Base-by-base conservation (phyloP, 2,113 vertebrate species). In the Indicator maculatus region DNA sequence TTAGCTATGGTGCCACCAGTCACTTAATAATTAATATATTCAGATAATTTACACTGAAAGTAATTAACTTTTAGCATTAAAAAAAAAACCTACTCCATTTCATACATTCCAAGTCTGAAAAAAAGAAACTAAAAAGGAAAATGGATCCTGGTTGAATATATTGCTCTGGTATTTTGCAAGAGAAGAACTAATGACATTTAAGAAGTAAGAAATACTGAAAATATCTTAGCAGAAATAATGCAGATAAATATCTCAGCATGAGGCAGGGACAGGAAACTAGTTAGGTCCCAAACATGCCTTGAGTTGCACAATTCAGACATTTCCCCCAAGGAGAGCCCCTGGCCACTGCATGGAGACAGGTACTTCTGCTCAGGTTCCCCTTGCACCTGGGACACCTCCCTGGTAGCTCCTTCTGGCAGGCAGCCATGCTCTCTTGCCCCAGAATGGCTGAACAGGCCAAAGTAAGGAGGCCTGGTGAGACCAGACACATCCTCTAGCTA, bases 11-110 rank as follows among this genome's bases (percentile, higher is more conserved):
- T 30, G 55, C 31, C 75, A 89, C 36, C 71, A 91, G 58, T 72
- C 84, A 89, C 80, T 83, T 85, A 61, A 56, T 83, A 76, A 91
- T 65, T 8, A 93, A 93, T 61, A 76, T 30, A 93, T 80, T 88
- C 45, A 17, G 39, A 21, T 89, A 76, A 85, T 94, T 95, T 88
- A 93, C 59, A 89, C 78, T 58, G 65, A 16, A 27, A 78, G 18
- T 83, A 78, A 76, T 92, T 82, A 93, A 72, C 63, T 84, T 58
- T 70, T 45, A 45, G 17, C 18, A 45, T 47, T 76, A 82, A 83
- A 24, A 64, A 16, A 41, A 69, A 89, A 86, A 67, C 16, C 0
- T 3, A 44, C 53, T 72, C 77, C 17, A 59, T 89, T 95, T 86
- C 77, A 64, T 53, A 71, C 31, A 20, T 63, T 69, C 26, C 67